These are phyloP conservation scores for Rhinolophus ferrumequinum DNA, from an alignment of 2,113 vertebrate genomes.

Conservation along the genomic window DNA sequence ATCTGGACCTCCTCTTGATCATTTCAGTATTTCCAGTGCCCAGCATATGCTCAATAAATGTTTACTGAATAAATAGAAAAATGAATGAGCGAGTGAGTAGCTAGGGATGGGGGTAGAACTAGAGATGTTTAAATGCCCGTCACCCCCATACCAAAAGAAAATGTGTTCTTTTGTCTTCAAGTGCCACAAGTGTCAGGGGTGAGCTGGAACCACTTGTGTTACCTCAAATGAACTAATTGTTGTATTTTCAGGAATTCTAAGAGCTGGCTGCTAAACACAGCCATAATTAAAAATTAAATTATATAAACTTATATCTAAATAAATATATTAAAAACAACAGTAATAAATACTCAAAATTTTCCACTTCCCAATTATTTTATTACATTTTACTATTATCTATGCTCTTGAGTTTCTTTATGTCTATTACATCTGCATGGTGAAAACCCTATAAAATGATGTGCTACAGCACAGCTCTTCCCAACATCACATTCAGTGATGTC, in stretches of 20 bases:
- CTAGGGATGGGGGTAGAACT: neutral
- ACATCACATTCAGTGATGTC: neutral
- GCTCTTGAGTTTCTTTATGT: neutral
- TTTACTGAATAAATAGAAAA: neutral
- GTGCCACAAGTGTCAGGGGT: neutral
- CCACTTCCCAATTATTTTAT: neutral
- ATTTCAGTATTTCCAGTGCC: neutral
- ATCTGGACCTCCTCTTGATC: neutral
- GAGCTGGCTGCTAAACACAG: neutral
- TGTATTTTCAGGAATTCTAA: slow-evolving; percentile 6
- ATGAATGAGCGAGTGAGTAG: neutral
- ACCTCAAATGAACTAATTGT: neutral
- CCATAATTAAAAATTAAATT: neutral
- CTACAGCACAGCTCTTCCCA: neutral
- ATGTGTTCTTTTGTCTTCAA: neutral
- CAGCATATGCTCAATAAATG: neutral
- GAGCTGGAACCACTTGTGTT: neutral
- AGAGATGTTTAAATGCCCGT: neutral
- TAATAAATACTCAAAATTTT: neutral
- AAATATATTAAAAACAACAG: neutral
- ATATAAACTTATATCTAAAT: neutral
- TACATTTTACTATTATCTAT: neutral
- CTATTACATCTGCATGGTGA: neutral
- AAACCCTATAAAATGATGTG: neutral
- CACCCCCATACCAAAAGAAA: neutral